phyloP scores from a whole-genome alignment of 2,113 vertebrate genomes.

The Peromyscus californicus region DNA sequence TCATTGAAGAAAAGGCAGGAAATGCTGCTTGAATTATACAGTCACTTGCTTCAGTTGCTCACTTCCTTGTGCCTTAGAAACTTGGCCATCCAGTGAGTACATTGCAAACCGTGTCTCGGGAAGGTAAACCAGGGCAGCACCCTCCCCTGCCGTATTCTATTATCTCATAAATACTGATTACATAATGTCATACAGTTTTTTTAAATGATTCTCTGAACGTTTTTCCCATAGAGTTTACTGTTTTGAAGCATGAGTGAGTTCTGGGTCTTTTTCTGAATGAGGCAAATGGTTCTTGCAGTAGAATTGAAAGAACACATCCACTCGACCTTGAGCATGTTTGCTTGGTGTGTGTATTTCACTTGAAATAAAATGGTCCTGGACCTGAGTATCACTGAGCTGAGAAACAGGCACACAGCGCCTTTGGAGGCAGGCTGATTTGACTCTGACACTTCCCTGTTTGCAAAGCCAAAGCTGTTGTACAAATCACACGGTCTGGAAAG shows the following conservation, averaged over 20 bases:
- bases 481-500: constrained; percentile 63
- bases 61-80: constrained; percentile 35
- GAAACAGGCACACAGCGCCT: constrained; percentile 46
- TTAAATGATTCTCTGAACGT: rapidly evolving
- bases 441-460: constrained; percentile 80
- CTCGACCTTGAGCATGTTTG: background rate
- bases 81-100: background rate
- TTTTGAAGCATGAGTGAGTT: constrained; percentile 53
- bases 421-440: constrained; percentile 65
- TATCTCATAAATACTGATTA: background rate
- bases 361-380: constrained; percentile 14
- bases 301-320: background rate
- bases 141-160: background rate
- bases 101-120: background rate
- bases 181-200: rapidly evolving
- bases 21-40: background rate
- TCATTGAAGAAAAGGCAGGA: constrained; percentile 24
- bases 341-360: background rate
- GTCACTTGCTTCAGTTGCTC: constrained; percentile 16
- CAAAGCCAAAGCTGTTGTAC: constrained; percentile 62
- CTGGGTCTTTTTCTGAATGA: background rate
- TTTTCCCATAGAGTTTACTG: background rate
- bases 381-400: constrained; percentile 59
- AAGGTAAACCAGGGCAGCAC: background rate
- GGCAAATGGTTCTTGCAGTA: rapidly evolving